Conservation (phyloP, 2,113 vertebrate genomes). For the Varanus salvator region DNA sequence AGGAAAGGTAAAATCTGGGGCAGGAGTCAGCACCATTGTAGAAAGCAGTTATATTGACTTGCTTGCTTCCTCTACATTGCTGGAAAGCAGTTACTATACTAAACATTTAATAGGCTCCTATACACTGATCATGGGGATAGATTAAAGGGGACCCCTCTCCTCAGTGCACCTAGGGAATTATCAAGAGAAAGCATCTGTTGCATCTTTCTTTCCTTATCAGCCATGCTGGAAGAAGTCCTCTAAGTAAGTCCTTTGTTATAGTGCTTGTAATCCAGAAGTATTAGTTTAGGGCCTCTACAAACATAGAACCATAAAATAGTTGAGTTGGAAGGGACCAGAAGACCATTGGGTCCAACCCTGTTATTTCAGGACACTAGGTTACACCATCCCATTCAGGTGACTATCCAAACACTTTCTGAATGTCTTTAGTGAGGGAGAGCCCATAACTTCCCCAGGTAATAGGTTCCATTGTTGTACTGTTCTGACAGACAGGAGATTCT, state of each 20-base stretch:
- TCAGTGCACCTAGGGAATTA: background rate
- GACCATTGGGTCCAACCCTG: too few relatives aligned
- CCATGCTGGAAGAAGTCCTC: background rate
- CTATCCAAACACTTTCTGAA: too few relatives aligned
- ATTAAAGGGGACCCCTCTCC: background rate
- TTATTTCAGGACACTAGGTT: too few relatives aligned
- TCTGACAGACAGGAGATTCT: too few relatives aligned
- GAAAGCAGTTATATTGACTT: background rate
- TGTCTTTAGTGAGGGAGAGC: too few relatives aligned
- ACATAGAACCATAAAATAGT: too few relatives aligned
- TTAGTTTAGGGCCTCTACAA: background rate
- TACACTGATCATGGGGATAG: background rate
- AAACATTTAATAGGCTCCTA: background rate
- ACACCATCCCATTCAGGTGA: too few relatives aligned
- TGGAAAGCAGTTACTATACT: background rate
- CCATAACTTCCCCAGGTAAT: too few relatives aligned
- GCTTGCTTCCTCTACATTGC: background rate
- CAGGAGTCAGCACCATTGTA: background rate
- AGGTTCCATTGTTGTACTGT: too few relatives aligned
- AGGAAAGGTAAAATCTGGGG: background rate
- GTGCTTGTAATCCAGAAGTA: background rate
- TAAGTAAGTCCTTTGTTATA: background rate
- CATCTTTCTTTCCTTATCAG: background rate
- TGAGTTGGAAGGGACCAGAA: too few relatives aligned
- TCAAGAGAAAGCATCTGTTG: background rate